Evolutionary conservation across 2,113 vertebrate species (phyloP), one percentile per base, ranked within the genome.

Genomic region (Meleagris gallopavo): DNA sequence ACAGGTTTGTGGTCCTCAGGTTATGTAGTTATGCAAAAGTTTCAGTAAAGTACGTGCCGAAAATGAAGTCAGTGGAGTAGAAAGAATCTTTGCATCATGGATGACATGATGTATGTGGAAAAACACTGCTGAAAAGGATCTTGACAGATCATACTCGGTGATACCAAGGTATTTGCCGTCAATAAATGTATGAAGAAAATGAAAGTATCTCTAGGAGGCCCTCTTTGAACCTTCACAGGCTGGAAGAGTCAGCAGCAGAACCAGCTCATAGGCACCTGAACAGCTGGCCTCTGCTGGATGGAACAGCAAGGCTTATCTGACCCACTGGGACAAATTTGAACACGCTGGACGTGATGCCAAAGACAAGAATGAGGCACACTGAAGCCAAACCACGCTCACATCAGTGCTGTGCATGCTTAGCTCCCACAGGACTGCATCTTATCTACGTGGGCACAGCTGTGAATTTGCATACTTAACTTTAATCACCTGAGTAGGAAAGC

Each of bases 281-380:
- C 5, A n/a, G 34, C 25, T 18, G 12, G 9, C 45, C 34, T 54
- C 70, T 76, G 71, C 29, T 36, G 2, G 27, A 5, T 61, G 77
- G 32, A 17, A 17, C 27, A 30, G 36, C 5, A 46, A 12, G 52
- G 27, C 52, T 54, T 20, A 0, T 1, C 1, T 4, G 27, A 41
- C 62, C 34, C 8, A 0, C 50, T 41, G 4, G 41, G 25, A 29
- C 48, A 20, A 6, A 69, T 16, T 27, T 13, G 62, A 58, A n/a
- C 5, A 0, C 5, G 4, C 4, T 3, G 8, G 45, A 24, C 22
- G 0, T 18, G 4, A 25, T 30, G 48, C n/a, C 36, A 19, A 41
- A 46, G 54, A 14, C 14, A 18, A 15, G 20, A 24, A 0, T 2
- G 72, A 46, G 36, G 36, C 25, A 2, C 38, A 0, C 38, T n/a